Conservation (phyloP, 2,888 invertebrate genomes). For the Dendrolimus houi region DNA sequence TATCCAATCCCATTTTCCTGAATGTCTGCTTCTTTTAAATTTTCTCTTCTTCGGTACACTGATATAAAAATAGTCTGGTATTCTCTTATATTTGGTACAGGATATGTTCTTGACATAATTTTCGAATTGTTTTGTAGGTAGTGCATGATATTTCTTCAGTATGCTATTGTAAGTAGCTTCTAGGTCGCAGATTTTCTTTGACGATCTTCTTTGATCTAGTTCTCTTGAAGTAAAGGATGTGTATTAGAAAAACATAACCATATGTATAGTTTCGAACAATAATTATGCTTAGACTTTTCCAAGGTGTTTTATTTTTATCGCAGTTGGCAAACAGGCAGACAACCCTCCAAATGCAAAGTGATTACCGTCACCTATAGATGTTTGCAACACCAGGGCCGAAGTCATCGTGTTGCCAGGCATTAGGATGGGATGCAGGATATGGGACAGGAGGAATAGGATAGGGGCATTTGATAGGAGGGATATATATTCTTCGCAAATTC, state of each 20-base stretch:
- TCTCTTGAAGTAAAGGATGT: constrained; percentile 50
- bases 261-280: not conserved
- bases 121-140: constrained; percentile 23
- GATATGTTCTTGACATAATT: constrained; percentile 23
- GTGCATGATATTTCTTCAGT: constrained; percentile 10
- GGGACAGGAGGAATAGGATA: too few species aligned
- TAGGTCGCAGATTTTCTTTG: constrained; percentile 32
- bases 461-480: too few species aligned
- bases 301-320: not conserved
- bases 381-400: too few species aligned
- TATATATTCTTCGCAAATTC: too few species aligned
- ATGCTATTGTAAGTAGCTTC: constrained; percentile 28
- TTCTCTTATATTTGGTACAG: constrained; percentile 25
- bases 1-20: constrained; percentile 31
- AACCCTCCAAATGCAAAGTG: not conserved
- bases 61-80: constrained; percentile 22
- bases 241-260: constrained; percentile 18
- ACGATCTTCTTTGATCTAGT: constrained; percentile 4
- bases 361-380: not conserved
- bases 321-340: not conserved
- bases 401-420: too few species aligned
- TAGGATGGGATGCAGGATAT: too few species aligned
- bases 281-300: not conserved
- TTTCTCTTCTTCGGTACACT: constrained; percentile 1
- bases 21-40: constrained; percentile 7